These are phyloP conservation scores for Stegana nigrithorax DNA, from an alignment of 2,888 invertebrate species.

Conservation along the genomic window DNA sequence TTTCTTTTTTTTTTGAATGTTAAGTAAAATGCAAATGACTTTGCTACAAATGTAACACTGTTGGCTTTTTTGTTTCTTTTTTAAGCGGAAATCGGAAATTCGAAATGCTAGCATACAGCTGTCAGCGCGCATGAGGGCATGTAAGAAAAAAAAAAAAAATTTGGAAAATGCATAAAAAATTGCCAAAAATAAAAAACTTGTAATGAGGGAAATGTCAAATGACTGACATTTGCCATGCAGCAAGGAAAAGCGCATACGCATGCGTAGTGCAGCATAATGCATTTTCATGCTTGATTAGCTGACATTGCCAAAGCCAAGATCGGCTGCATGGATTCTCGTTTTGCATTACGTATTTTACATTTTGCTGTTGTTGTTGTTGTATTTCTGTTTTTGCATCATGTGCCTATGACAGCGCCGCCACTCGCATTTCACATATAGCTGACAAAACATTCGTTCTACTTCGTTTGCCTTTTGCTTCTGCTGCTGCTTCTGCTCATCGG, in stretches of 20 bases:
- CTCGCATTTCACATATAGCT: no score
- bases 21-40: constrained; percentile 9
- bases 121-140: background rate
- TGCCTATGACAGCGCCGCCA: no score
- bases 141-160: constrained; percentile 3
- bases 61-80: background rate
- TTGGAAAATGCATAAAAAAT: constrained; percentile 15
- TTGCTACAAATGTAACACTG: background rate
- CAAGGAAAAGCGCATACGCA: no score
- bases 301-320: no score
- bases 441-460: no score
- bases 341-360: background rate
- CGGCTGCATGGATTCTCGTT: no score
- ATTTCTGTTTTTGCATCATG: no score
- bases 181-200: background rate
- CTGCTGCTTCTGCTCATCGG: background rate
- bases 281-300: constrained; percentile 16
- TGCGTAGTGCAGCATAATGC: background rate
- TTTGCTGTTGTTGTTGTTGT: no score
- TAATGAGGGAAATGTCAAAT: constrained; percentile 4
- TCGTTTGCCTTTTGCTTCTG: background rate
- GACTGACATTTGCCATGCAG: no score
- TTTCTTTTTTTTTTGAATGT: background rate
- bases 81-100: constrained; percentile 13
- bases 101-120: constrained; percentile 14